Percentiles rank a stretch among this genome's conserved stretches.
These are phyloP conservation scores for Emydoidea blandingii DNA, from an alignment of 2,797 vertebrate species.

Conservation along the genomic window DNA sequence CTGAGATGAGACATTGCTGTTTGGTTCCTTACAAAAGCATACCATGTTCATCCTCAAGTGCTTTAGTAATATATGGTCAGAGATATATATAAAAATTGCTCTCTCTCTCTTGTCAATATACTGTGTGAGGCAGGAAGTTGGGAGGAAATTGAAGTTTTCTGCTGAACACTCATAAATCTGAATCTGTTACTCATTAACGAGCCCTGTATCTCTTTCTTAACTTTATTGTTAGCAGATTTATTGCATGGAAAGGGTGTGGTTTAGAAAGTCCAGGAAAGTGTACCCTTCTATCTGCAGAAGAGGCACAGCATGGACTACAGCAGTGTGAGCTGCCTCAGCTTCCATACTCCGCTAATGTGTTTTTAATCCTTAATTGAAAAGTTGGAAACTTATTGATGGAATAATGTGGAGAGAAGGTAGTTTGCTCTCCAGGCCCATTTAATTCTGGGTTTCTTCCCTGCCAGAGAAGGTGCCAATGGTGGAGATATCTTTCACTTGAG, in stretches of 20 bases:
- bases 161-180: conserved; percentile 60
- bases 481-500: background rate
- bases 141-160: conserved; percentile 73
- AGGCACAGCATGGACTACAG: background rate
- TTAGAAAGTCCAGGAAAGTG: background rate
- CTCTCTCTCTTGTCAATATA: conserved; percentile 50
- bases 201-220: background rate
- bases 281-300: background rate
- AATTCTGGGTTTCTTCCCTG: background rate
- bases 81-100: background rate
- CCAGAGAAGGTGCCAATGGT: background rate
- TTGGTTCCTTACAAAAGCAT: background rate
- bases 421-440: background rate
- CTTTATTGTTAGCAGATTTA: conserved; percentile 30
- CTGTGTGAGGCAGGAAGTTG: conserved; percentile 26
- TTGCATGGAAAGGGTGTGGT: background rate
- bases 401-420: background rate
- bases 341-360: background rate
- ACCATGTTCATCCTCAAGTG: background rate
- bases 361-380: background rate
- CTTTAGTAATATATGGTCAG: conserved; percentile 11
- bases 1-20: background rate
- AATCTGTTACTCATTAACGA: conserved; percentile 72
- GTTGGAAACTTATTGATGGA: accelerated
- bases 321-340: background rate